A percentile compares a stretch with the other conserved stretches of the same genome.
These are phyloP conservation scores for Phyto melanocephala DNA, from an alignment of 2,888 invertebrate genomes.

Conservation along the genomic window DNA sequence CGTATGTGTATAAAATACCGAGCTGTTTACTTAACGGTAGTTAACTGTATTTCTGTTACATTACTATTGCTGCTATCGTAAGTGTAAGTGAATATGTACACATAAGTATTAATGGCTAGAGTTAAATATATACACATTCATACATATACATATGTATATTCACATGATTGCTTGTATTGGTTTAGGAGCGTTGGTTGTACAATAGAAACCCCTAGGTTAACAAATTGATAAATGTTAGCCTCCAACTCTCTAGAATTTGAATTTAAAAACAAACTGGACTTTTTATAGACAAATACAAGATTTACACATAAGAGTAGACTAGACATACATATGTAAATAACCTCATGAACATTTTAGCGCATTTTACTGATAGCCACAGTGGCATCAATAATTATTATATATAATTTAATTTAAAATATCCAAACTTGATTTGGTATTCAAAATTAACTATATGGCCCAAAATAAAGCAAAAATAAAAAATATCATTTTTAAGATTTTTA, in stretches of 20 bases:
- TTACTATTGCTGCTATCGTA: slow-evolving; percentile 2
- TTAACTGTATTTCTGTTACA: slow-evolving; percentile 5
- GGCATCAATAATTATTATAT: too few species aligned
- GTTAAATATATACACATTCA: too few species aligned
- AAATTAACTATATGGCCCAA: too few species aligned
- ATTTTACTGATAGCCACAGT: too few species aligned
- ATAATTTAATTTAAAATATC: too few species aligned
- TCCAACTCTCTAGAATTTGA: slow-evolving; percentile 7
- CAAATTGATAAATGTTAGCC: slow-evolving; percentile 53
- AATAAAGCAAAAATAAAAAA: too few species aligned
- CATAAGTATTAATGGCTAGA: too few species aligned
- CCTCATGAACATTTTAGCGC: not conserved
- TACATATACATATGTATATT: not conserved
- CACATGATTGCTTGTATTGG: slow-evolving; percentile 7
- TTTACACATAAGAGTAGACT: not conserved
- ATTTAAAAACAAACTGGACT: slow-evolving; percentile 19
- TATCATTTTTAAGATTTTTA: too few species aligned
- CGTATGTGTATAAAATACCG: not conserved
- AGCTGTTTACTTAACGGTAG: slow-evolving; percentile 24
- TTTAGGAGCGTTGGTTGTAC: slow-evolving; percentile 43
- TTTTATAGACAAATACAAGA: slow-evolving; percentile 1
- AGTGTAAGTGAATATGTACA: not conserved
- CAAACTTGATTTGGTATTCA: too few species aligned
- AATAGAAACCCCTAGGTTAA: slow-evolving; percentile 55
- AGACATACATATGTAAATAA: not conserved